Evolutionary conservation across 1,140 invertebrate genomes (phyloP).

Genomic region (Lepidurus apus): DNA sequence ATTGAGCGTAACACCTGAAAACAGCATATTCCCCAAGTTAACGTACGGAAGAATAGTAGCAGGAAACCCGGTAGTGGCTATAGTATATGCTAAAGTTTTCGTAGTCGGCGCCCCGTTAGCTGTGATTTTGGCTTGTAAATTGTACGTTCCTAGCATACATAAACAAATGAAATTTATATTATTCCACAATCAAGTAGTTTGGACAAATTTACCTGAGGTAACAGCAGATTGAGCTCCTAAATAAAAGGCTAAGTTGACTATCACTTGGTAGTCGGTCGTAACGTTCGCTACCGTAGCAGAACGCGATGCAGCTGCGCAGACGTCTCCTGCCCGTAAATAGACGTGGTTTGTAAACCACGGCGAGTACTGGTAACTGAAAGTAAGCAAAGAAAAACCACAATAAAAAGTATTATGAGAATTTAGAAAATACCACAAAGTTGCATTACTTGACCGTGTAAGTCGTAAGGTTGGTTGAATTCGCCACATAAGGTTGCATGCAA

Average conservation of each 20-base stretch:
- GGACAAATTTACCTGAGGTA: background rate
- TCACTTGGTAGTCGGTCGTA: background rate
- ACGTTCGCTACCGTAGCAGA: background rate
- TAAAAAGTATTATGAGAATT: background rate
- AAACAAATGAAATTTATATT: background rate
- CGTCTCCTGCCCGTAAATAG: background rate
- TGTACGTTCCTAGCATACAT: background rate
- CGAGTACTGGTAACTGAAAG: background rate
- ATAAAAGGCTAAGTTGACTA: background rate
- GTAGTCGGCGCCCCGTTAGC: background rate
- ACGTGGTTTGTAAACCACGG: background rate
- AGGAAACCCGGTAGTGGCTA: background rate
- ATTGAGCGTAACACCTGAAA: background rate
- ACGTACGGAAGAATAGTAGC: constrained; percentile 8
- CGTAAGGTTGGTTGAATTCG: background rate
- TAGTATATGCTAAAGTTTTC: background rate
- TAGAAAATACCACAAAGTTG: background rate
- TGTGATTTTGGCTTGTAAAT: constrained; percentile 4
- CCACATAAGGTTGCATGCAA: constrained; percentile 1
- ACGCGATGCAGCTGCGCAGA: background rate
- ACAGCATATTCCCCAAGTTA: background rate
- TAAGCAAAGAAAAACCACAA: background rate
- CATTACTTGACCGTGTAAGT: constrained; percentile 8
- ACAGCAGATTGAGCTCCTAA: background rate
- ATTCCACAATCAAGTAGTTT: background rate